A percentile compares a stretch with the other conserved stretches of the same genome.
Conservation (phyloP, 1,140 invertebrate species). For the Heliconius hermathena region DNA sequence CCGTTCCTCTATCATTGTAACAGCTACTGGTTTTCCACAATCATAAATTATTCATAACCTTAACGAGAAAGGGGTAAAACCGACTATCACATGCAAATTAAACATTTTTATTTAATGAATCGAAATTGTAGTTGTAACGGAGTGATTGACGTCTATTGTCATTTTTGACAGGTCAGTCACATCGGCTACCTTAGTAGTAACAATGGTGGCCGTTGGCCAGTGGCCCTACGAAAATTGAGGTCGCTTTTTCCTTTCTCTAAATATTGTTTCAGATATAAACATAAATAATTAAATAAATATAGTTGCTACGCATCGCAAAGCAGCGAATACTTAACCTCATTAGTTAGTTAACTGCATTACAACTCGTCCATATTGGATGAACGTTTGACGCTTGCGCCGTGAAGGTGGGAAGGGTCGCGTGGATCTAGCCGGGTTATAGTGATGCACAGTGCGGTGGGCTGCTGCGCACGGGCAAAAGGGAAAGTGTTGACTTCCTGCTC, state of each 20-base stretch:
- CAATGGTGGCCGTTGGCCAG: constrained; percentile 14
- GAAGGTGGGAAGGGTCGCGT: constrained; percentile 39
- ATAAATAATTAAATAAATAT: constrained; percentile 56
- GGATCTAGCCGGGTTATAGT: constrained; percentile 59
- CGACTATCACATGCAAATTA: constrained; percentile 46
- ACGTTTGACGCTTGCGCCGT: constrained; percentile 16
- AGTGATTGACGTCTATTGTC: constrained; percentile 42
- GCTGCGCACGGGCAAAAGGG: constrained; percentile 79
- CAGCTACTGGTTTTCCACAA: constrained; percentile 33
- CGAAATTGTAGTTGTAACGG: constrained; percentile 40
- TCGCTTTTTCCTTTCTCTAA: constrained; percentile 26
- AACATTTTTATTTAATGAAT: constrained; percentile 37
- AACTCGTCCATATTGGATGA: constrained; percentile 46
- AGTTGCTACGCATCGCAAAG: constrained; percentile 64
- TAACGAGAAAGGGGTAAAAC: constrained; percentile 55
- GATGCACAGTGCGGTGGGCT: constrained; percentile 70
- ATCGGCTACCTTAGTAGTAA: constrained; percentile 41
- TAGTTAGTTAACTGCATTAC: constrained; percentile 75
- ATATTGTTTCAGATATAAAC: constrained; percentile 25
- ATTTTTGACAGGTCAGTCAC: constrained; percentile 39
- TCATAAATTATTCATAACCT: constrained; percentile 34
- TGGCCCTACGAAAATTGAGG: constrained; percentile 29
- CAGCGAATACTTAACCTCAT: constrained; percentile 74
- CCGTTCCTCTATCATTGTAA: constrained; percentile 50
- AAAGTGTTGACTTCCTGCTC: constrained; percentile 78